phyloP scores from a whole-genome alignment of 2,113 vertebrate genomes.

The Oenanthe oenanthe region DNA sequence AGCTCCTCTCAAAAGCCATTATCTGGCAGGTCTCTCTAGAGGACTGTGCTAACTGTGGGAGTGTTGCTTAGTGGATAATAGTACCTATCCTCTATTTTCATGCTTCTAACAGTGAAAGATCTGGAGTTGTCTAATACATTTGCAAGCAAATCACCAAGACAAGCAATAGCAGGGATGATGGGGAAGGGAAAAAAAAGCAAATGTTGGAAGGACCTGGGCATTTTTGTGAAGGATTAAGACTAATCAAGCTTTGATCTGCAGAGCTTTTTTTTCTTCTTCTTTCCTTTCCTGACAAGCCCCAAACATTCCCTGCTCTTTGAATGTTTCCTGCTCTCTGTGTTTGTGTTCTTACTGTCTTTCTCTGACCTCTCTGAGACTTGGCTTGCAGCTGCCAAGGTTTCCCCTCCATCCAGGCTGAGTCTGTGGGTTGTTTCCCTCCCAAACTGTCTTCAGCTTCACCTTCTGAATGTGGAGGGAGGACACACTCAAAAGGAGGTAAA shows the following conservation, averaged over 20 bases:
- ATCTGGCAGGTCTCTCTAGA: not conserved
- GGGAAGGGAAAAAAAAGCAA: not conserved
- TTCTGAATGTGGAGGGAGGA: not conserved
- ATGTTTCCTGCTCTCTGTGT: not conserved
- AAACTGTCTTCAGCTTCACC: not conserved
- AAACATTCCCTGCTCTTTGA: not conserved
- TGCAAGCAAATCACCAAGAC: not conserved
- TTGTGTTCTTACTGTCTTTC: not conserved
- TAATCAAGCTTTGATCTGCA: slow-evolving; percentile 15
- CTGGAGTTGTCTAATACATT: not conserved
- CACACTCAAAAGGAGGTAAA: not conserved
- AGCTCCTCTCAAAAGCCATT: slow-evolving; percentile 1
- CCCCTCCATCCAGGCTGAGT: not conserved
- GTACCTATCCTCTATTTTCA: not conserved
- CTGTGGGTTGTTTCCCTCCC: not conserved
- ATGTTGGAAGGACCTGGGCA: not conserved
- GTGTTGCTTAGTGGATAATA: not conserved
- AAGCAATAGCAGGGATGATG: not conserved
- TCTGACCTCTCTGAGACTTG: not conserved
- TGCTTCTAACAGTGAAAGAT: not conserved
- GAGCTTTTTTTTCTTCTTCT: not conserved
- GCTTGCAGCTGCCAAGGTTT: not conserved
- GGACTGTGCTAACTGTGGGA: not conserved
- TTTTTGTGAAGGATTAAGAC: slow-evolving; percentile 12
- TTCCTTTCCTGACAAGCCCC: not conserved